Conservation (phyloP, 2,797 vertebrate species). For the Ceyx erithaca region DNA sequence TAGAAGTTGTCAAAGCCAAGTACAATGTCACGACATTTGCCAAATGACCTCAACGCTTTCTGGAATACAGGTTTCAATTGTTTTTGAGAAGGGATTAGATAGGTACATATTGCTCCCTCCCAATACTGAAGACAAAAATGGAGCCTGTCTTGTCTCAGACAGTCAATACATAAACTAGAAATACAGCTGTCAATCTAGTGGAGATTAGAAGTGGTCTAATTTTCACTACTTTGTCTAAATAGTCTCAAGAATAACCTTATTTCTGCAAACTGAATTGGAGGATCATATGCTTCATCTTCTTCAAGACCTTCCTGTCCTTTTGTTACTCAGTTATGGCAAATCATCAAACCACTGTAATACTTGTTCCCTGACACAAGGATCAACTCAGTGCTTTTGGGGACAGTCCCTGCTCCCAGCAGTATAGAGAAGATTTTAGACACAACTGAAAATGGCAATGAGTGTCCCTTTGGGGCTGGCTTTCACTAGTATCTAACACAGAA, state of each 20-base stretch:
- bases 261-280: background rate
- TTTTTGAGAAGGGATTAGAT: background rate
- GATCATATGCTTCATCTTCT: background rate
- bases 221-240: background rate
- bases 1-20: background rate
- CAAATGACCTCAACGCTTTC: background rate
- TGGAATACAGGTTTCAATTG: background rate
- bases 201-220: background rate
- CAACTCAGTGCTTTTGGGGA: background rate
- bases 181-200: background rate
- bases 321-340: slow-evolving; percentile 8
- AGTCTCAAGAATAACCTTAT: slow-evolving; percentile 6
- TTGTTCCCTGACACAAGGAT: background rate
- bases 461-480: slow-evolving; percentile 18
- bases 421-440: slow-evolving; percentile 23
- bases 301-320: slow-evolving; percentile 8
- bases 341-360: background rate
- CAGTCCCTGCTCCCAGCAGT: background rate
- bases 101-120: background rate
- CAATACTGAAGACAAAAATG: background rate
- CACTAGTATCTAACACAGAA: background rate
- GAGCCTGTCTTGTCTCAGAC: background rate
- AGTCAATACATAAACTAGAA: background rate
- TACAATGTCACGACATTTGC: background rate
- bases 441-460: slow-evolving; percentile 26